A percentile compares a stretch with the other conserved stretches of the same genome.
These are phyloP conservation scores for Characodon lateralis DNA, from an alignment of 2,797 vertebrate genomes.

Conservation along the genomic window DNA sequence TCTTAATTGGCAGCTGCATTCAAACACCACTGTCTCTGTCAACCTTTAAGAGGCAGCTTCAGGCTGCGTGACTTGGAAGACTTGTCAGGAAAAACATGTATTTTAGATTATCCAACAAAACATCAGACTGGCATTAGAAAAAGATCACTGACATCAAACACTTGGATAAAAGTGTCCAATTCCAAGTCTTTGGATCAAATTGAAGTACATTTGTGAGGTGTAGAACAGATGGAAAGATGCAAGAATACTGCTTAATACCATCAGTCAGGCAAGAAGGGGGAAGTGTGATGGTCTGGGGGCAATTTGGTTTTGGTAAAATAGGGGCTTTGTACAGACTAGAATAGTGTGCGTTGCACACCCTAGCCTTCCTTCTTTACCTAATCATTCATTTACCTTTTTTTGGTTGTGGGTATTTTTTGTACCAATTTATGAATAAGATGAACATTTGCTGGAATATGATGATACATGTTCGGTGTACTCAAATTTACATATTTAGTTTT, in stretches of 20 bases:
- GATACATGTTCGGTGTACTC: not conserved
- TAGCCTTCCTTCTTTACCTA: no score
- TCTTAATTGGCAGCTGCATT: not conserved
- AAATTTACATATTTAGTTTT: no score
- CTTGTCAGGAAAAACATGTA: not conserved
- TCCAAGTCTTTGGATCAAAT: not conserved
- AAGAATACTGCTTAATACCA: not conserved
- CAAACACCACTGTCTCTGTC: not conserved
- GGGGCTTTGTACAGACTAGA: no score
- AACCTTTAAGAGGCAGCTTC: not conserved
- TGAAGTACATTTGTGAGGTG: not conserved
- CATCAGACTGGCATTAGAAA: not conserved
- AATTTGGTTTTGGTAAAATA: no score
- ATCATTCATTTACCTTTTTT: not conserved
- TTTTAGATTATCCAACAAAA: not conserved
- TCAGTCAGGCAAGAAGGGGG: not conserved
- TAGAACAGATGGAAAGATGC: not conserved
- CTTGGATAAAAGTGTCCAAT: not conserved
- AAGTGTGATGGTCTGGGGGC: not conserved
- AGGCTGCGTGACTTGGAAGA: not conserved
- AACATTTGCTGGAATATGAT: not conserved
- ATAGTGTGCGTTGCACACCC: no score
- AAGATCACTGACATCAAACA: not conserved
- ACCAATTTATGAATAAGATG: slow-evolving; percentile 25
- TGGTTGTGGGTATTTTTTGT: not conserved